Evolutionary conservation across 35 echinoderm and acorn worm genomes (phyloP).

Genomic region (Chiridota heheva): DNA sequence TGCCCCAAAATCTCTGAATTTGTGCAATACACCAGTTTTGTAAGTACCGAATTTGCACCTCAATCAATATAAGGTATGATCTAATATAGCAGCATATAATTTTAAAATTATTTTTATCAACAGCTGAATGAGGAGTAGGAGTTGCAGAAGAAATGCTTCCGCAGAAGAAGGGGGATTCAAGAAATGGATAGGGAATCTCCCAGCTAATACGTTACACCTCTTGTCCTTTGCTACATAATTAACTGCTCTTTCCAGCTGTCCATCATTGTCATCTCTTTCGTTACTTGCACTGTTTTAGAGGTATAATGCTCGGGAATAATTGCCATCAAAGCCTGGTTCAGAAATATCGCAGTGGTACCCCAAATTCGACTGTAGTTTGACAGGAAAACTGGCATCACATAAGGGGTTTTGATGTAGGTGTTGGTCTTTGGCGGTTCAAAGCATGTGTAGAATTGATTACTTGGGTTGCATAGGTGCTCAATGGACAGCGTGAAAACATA

Average conservation of each 20-base stretch:
- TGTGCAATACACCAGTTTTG: no score
- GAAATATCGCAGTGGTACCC: slow-evolving; percentile 14
- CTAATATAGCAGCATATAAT: no score
- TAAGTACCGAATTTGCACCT: no score
- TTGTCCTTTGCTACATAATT: no score
- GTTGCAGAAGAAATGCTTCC: no score
- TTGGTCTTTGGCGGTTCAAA: neutral
- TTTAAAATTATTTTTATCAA: no score
- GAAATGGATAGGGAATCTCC: no score
- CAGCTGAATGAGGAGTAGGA: no score
- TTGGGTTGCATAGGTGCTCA: neutral
- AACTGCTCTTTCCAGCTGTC: neutral
- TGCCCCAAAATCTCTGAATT: no score
- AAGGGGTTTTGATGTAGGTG: neutral
- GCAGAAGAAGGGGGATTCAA: no score
- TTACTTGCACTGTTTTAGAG: neutral
- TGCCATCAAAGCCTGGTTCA: neutral
- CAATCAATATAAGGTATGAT: no score
- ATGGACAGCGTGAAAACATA: slow-evolving; percentile 17
- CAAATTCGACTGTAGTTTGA: neutral
- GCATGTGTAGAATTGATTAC: neutral
- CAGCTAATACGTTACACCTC: no score
- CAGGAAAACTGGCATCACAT: slow-evolving; percentile 12
- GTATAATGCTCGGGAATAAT: slow-evolving; percentile 2
- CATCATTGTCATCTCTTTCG: neutral